These are phyloP conservation scores for Drosophila helvetica DNA, from an alignment of 2,888 invertebrate genomes.

Conservation along the genomic window DNA sequence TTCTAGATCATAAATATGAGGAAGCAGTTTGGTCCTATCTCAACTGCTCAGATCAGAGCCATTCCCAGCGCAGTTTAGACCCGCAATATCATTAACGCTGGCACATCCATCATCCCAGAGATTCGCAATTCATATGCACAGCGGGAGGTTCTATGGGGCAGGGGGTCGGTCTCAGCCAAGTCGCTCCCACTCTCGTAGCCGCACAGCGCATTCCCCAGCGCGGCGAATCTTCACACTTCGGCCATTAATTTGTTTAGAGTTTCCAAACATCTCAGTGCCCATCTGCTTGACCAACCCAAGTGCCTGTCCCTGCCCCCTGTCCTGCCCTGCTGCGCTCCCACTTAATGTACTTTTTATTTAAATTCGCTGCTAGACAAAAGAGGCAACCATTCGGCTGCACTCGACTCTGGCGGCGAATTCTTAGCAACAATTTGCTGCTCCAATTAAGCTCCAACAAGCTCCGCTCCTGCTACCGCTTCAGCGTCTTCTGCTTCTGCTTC, in stretches of 20 bases:
- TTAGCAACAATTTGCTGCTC: slow-evolving; percentile 78
- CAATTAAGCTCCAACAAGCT: slow-evolving; percentile 56
- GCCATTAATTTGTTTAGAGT: slow-evolving; percentile 61
- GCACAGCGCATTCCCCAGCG: slow-evolving; percentile 15
- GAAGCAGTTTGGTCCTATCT: background rate
- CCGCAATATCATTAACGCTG: slow-evolving; percentile 24
- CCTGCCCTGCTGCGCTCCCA: slow-evolving; percentile 6
- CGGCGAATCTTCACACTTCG: slow-evolving; percentile 21
- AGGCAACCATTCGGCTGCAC: slow-evolving; percentile 50
- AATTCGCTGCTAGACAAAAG: slow-evolving; percentile 35
- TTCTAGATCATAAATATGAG: slow-evolving; percentile 21
- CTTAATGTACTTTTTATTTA: slow-evolving; percentile 48
- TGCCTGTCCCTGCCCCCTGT: background rate
- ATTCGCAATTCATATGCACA: slow-evolving; percentile 33
- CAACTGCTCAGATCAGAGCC: slow-evolving; percentile 8
- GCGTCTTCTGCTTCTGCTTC: background rate
- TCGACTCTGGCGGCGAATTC: slow-evolving; percentile 62
- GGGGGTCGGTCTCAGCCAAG: background rate
- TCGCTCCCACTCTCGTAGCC: background rate
- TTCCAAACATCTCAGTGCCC: slow-evolving; percentile 59
- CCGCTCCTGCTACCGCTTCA: background rate
- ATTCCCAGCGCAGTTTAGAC: slow-evolving; percentile 5
- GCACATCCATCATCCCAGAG: slow-evolving; percentile 22
- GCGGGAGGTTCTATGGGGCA: slow-evolving; percentile 12
- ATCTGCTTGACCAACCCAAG: slow-evolving; percentile 66